phyloP scores from a whole-genome alignment of 2,797 vertebrate species.

The Botia almorhae region DNA sequence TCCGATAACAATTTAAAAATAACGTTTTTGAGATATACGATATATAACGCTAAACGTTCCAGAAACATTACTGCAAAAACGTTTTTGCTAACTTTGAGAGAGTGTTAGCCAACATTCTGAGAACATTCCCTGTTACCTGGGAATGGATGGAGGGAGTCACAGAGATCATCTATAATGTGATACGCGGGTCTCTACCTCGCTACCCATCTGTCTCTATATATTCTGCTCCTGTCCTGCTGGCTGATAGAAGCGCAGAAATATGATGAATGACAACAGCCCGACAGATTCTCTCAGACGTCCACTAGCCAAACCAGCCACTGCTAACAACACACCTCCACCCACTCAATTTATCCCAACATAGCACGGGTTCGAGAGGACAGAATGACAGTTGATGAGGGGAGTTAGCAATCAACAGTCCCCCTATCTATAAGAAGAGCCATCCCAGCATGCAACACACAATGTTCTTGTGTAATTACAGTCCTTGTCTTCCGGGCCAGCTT shows the following conservation, averaged over 20 bases:
- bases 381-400: constrained; percentile 4
- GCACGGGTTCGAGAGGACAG: background rate
- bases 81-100: constrained; percentile 4
- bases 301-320: constrained; percentile 23
- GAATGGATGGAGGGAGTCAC: background rate
- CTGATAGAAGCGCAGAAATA: constrained; percentile 28
- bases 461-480: background rate
- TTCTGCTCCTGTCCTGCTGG: constrained; percentile 12
- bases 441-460: background rate
- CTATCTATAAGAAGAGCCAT: constrained; percentile 13
- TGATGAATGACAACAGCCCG: constrained; percentile 48
- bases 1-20: no score
- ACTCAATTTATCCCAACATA: constrained; percentile 29
- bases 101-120: no score
- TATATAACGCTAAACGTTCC: no score
- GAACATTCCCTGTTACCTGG: no score
- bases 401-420: background rate
- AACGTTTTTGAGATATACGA: no score
- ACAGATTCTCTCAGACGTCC: constrained; percentile 33
- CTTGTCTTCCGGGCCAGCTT: constrained; percentile 21
- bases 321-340: constrained; percentile 9
- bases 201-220: constrained; percentile 12
- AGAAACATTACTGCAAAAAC: no score
- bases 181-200: background rate
- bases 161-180: constrained; percentile 21